Evolutionary conservation across 1,140 invertebrate species (phyloP), one percentile per base, ranked within the genome.

Genomic region (Ylistrum balloti): DNA sequence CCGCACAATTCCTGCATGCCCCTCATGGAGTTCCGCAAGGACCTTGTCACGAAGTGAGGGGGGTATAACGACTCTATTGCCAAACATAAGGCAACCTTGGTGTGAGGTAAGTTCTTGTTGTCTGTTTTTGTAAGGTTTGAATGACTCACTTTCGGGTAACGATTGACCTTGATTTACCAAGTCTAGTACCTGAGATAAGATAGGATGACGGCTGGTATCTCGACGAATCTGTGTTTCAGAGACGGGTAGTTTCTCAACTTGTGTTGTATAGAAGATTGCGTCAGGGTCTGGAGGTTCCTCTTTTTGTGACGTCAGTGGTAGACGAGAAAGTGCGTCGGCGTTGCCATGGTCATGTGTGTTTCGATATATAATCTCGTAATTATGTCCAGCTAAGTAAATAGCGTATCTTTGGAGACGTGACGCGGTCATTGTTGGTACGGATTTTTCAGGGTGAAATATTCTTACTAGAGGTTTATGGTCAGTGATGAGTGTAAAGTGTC

Each of bases 401-500:
- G 89, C 88, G 48, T 92, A 92, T 22, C 86, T 33, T 33, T 92
- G 89, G 32, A 92, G 48, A 33, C 91, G 17, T 33, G 91, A 88
- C n/a, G 91, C 87, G 11, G 93, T 88, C 85, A 95, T 91, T 7
- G 88, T 86, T 17, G 96, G 93, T 20, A 95, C 91, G 1, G 13
- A 86, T 45, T 88, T 93, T 7, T 90, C 3, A 15, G 93, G 91
- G 11, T 92, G 48, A 22, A 95, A 93, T 15, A 95, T 93, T 33
- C 45, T 90, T 41, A 94, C n/a, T 33, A 96, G 89, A 1, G 96
- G 95, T 89, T 96, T 93, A 41, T 96, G 94, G 91, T 96, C 95
- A 1, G 94, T 96, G 13, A 91, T 28, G 15, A 95, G 86, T 15
- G 87, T 92, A 34, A 95, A 90, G 17, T 91, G 35, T 2, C 94